A percentile compares a stretch with the other conserved stretches of the same genome.
phyloP scores from a whole-genome alignment of 2,888 invertebrate species.

The Melipona beecheii region DNA sequence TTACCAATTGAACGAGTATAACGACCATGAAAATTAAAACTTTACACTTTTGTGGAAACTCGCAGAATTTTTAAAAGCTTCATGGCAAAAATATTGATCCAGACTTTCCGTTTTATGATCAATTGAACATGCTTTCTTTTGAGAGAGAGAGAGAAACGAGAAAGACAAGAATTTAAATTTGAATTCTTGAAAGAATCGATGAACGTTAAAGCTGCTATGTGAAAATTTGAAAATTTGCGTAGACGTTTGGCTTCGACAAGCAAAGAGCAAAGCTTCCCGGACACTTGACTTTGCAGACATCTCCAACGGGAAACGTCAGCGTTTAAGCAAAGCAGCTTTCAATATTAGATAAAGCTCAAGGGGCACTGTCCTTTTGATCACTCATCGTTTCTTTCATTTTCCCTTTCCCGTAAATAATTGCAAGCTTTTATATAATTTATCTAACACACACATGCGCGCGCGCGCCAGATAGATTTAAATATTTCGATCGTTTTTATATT shows the following conservation, averaged over 20 bases:
- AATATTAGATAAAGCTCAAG: slow-evolving; percentile 18
- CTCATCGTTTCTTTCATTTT: background rate
- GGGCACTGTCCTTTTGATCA: background rate
- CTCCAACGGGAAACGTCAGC: slow-evolving; percentile 35
- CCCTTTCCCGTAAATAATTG: background rate
- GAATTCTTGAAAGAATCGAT: background rate
- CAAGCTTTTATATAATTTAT: background rate
- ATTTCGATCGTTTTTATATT: background rate
- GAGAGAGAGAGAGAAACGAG: background rate
- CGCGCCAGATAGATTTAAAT: background rate
- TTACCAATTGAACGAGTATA: no score
- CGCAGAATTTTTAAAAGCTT: background rate
- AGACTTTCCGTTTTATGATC: background rate
- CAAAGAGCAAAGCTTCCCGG: slow-evolving; percentile 9
- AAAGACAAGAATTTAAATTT: background rate
- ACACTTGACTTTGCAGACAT: background rate
- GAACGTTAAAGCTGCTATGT: background rate
- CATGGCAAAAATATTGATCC: background rate
- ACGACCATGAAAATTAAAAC: no score
- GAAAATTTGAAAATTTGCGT: slow-evolving; percentile 23
- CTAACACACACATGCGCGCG: background rate
- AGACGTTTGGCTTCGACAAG: slow-evolving; percentile 13
- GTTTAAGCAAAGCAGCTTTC: slow-evolving; percentile 40
- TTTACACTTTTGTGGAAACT: no score
- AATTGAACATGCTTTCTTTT: background rate